A percentile compares a stretch with the other conserved stretches of the same genome.
Conservation (phyloP, 2,888 invertebrate species). For the Heliconius ismenius region DNA sequence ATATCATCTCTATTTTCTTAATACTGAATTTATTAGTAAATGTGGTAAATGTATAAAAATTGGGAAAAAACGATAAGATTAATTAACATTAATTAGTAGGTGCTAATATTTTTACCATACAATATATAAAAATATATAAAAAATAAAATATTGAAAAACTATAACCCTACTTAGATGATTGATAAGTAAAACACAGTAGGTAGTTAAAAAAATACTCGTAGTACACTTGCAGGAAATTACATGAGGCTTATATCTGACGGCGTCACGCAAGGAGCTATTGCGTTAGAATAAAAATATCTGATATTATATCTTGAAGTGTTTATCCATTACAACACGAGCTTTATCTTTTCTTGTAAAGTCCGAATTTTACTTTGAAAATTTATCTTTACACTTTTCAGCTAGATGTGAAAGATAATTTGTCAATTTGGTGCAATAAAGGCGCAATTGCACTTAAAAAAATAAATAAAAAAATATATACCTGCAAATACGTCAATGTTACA, state of each 20-base stretch:
- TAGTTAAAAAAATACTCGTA: slow-evolving; percentile 35
- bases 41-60: no score
- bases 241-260: slow-evolving; percentile 36
- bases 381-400: background rate
- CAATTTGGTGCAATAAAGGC: background rate
- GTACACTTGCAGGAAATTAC: slow-evolving; percentile 36
- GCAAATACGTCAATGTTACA: no score
- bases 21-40: no score
- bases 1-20: no score
- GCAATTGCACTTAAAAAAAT: background rate
- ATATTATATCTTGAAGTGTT: background rate
- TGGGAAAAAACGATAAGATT: no score
- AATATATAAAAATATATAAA: background rate
- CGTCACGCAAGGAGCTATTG: slow-evolving; percentile 37
- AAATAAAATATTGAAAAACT: background rate
- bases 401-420: background rate
- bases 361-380: background rate
- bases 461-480: no score
- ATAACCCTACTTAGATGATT: background rate
- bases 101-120: no score
- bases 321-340: background rate
- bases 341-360: background rate
- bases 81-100: no score
- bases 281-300: slow-evolving; percentile 18
- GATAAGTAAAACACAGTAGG: slow-evolving; percentile 15